Evolutionary conservation across 2,113 vertebrate species (phyloP).

Genomic region (Dicrurus megarhynchus): DNA sequence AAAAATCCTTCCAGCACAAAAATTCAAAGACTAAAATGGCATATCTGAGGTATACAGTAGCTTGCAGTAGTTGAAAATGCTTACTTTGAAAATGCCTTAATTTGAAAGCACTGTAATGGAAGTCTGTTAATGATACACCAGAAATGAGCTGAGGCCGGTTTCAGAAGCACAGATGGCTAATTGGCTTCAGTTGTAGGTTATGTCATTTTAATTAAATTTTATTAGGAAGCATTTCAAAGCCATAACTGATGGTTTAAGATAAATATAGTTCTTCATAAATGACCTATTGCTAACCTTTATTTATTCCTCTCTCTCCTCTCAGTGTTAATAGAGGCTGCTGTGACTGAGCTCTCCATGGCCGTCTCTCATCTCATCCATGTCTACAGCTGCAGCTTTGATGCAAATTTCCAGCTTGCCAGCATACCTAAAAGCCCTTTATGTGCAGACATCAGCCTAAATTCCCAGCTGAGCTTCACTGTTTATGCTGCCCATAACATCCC

Average conservation of each 20-base stretch:
- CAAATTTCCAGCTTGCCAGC: slow-evolving; percentile 54
- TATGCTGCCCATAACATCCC: slow-evolving; percentile 71
- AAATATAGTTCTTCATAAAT: slow-evolving; percentile 3
- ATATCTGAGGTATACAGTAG: not conserved
- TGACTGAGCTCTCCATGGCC: slow-evolving; percentile 51
- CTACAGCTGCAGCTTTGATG: slow-evolving; percentile 66
- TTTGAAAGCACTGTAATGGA: slow-evolving; percentile 5
- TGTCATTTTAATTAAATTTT: slow-evolving; percentile 69
- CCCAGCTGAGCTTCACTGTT: slow-evolving; percentile 69
- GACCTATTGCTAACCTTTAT: slow-evolving; percentile 30
- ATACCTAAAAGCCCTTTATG: not conserved
- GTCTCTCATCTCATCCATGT: slow-evolving; percentile 45
- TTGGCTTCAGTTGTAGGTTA: slow-evolving; percentile 50
- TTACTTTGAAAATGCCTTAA: slow-evolving; percentile 22
- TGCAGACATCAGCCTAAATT: not conserved
- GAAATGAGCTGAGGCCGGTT: slow-evolving; percentile 17
- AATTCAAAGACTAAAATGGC: not conserved
- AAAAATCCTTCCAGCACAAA: not conserved
- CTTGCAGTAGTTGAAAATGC: not conserved
- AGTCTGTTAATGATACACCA: slow-evolving; percentile 9
- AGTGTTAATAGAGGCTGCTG: not conserved
- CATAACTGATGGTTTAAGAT: slow-evolving; percentile 34
- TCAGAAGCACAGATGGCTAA: slow-evolving; percentile 62
- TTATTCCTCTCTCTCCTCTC: not conserved
- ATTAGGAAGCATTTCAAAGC: slow-evolving; percentile 54